These are phyloP conservation scores for Chrosomus eos DNA, from an alignment of 2,797 vertebrate species.

Conservation along the genomic window DNA sequence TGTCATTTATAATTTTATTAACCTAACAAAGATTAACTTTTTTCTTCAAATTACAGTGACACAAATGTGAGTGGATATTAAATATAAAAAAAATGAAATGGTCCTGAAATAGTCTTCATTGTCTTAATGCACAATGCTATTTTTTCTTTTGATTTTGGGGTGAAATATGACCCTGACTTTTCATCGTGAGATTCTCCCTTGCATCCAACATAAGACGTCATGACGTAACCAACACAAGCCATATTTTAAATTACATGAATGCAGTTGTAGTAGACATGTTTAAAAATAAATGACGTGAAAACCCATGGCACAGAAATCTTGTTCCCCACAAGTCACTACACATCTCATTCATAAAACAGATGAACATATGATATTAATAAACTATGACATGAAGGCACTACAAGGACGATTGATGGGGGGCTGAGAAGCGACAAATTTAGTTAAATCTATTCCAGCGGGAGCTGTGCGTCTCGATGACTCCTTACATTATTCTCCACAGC, in stretches of 20 bases:
- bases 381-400: slow-evolving; percentile 78
- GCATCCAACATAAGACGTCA: neutral
- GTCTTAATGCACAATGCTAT: no score
- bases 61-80: neutral
- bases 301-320: slow-evolving; percentile 56
- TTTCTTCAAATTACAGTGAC: neutral
- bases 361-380: slow-evolving; percentile 61
- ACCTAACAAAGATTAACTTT: no score
- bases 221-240: slow-evolving; percentile 1
- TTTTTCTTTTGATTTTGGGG: neutral
- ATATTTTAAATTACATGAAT: slow-evolving; percentile 60
- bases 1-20: neutral
- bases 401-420: slow-evolving; percentile 62
- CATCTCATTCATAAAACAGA: slow-evolving; percentile 58
- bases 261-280: slow-evolving; percentile 38
- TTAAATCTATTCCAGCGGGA: slow-evolving; percentile 65
- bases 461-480: slow-evolving; percentile 15
- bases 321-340: slow-evolving; percentile 23
- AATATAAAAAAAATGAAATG: neutral
- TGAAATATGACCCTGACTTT: neutral
- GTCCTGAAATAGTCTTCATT: neutral
- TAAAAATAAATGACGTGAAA: slow-evolving; percentile 4
- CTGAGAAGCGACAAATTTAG: slow-evolving; percentile 57
- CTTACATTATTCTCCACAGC: neutral
- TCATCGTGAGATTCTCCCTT: slow-evolving; percentile 48